Evolutionary conservation across 1,140 invertebrate genomes (phyloP), one percentile per base, ranked within the genome.

Genomic region (Drosophila insularis): DNA sequence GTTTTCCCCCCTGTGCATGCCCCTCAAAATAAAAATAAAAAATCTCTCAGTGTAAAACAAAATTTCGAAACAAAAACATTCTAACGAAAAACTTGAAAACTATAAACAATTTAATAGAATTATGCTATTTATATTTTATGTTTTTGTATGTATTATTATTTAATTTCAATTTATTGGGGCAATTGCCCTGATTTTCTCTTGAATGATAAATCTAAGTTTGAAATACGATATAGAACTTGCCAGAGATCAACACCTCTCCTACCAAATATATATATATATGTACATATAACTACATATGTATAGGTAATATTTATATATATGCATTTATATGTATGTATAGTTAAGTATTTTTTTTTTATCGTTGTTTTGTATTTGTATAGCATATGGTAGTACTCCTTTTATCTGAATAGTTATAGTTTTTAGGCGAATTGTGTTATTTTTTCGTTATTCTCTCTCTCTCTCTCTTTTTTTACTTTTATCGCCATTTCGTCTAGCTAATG

Each of bases 231-330:
- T 53, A 78, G 79, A 85, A 77, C 63, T 76, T 67, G 89, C 89
- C 90, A 90, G 80, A 85, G 89, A 89, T 90, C 89, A 90, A 90
- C 89, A 90, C 89, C 89, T 90, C 89, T 90, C 89, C 89, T 90
- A 89, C 89, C 89, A 80, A 74, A 66, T 74, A 37, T 14, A 43
- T 13, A 54, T 63, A 73, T 54, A 40, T 39, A 72, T 74, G 50
- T 68, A 55, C 61, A n/a, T 65, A 54, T 72, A 59, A 53, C 11
- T 73, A 11, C 68, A 58, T 68, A 67, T 67, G 39, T 31, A 54
- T 74, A 27, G 14, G 53, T 31, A 23, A 54, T 55, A 31, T 62
- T 58, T 62, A 58, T 71, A 63, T 39, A 68, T 68, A 64, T 61
- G n/a, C n/a, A 78, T 78, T 63, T 80, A 46, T 39, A 67, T 78